Conservation (phyloP, 1,140 invertebrate genomes). For the Bombus sibiricus region DNA sequence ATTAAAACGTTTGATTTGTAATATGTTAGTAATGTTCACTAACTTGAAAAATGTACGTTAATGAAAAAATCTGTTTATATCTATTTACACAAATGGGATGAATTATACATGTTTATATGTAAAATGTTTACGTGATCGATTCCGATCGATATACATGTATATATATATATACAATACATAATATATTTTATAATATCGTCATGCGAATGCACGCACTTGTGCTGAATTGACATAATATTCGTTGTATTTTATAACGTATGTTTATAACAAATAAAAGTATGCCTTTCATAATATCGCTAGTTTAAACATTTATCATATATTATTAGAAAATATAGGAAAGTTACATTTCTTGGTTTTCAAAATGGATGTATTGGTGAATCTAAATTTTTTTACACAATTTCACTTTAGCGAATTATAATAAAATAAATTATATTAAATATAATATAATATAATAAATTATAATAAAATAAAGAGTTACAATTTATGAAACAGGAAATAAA, state of each 20-base stretch:
- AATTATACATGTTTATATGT: slow-evolving; percentile 35
- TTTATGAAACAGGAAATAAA: too few species aligned
- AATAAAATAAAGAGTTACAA: too few species aligned
- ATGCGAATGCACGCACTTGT: slow-evolving; percentile 12
- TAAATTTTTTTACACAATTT: not conserved
- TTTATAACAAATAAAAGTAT: slow-evolving; percentile 75
- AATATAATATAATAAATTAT: too few species aligned
- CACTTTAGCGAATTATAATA: not conserved
- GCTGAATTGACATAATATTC: slow-evolving; percentile 52
- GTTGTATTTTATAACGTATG: slow-evolving; percentile 66
- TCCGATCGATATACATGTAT: not conserved
- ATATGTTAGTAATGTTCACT: not conserved
- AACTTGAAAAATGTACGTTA: slow-evolving; percentile 38
- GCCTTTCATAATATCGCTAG: slow-evolving; percentile 62
- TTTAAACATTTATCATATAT: not conserved
- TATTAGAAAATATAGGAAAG: not conserved
- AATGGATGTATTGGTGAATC: not conserved
- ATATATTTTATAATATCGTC: slow-evolving; percentile 55
- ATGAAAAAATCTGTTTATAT: slow-evolving; percentile 36
- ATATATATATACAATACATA: slow-evolving; percentile 13
- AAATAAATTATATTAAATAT: too few species aligned
- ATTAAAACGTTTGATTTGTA: not conserved
- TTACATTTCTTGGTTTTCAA: not conserved
- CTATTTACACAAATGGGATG: slow-evolving; percentile 36
- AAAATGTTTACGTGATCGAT: slow-evolving; percentile 21